Base-by-base conservation (phyloP, 2,113 vertebrate species). In the Psammodynastes pulverulentus region DNA sequence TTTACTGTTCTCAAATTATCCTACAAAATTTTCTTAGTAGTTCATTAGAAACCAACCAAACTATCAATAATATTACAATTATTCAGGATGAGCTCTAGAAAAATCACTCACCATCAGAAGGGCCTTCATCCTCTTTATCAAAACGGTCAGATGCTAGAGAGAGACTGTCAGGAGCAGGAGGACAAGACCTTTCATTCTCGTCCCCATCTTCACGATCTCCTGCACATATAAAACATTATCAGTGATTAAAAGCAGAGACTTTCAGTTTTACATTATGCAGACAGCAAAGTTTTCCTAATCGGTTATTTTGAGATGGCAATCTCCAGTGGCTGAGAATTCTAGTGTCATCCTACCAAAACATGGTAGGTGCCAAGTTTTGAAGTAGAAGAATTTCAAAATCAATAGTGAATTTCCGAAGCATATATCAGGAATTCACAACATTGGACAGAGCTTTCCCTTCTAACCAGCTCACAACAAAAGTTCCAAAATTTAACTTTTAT, bases 91-190 rank as follows among this genome's bases (percentile, higher is more conserved):
- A 67, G 89, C 89, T 91, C 95, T 96, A 96, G 85, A 95, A 48
- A 43, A 62, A 89, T n/a, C 94, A 97, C 98, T 84, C 98, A 99
- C 99, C 98, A 93, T 99, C 98, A 85, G 96, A 97, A 7, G 95
- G 94, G 0, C 91, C 90, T 49, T 99, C 99, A 2, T 99, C 99
- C 21, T 99, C 99, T 94, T 98, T 98, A 96, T 99, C 99, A 0
- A 90, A 97, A 49, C 97, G 98, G 92, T 99, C 99, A 0, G 98
- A 99, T 49, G 98, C 97, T 96, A 98, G 89, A 0, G 99, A 99
- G 72, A 95, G 58, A 4, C 97, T 97, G 7, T 99, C 99, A n/a
- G 97, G 97, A 97, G 98, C 96, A 43, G 95, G 97, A 97, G 95
- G n/a, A 92, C 97, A 97, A 58, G 95, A 95, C 21, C 98, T 97